Conservation (phyloP, 2,113 vertebrate species). For the Cyprinus carpio region DNA sequence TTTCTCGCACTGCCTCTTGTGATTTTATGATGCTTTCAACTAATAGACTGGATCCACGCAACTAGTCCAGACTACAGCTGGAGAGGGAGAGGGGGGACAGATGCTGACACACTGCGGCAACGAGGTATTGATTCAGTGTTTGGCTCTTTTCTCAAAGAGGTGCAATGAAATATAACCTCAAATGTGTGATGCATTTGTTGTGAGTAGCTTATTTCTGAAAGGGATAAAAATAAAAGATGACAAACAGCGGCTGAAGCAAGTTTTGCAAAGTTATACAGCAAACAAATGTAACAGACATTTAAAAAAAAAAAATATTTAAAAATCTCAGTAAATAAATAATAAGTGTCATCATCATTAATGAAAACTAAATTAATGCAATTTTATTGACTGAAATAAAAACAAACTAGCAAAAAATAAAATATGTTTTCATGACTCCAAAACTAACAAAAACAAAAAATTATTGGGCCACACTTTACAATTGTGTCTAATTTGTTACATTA, state of each 20-base stretch:
- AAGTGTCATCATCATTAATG: too few relatives aligned
- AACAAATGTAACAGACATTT: too few relatives aligned
- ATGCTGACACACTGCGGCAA: constrained; percentile 20
- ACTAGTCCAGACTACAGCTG: constrained; percentile 18
- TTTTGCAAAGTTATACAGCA: too few relatives aligned
- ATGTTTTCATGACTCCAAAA: not conserved
- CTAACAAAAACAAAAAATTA: not conserved
- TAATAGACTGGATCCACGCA: constrained; percentile 18
- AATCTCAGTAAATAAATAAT: too few relatives aligned
- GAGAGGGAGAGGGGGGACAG: not conserved
- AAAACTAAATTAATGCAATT: too few relatives aligned
- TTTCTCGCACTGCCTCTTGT: not conserved
- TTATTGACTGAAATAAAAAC: too few relatives aligned
- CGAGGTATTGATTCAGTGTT: constrained; percentile 15
- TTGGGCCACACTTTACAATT: too few relatives aligned
- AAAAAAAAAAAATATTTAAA: too few relatives aligned
- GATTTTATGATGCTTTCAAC: constrained; percentile 34
- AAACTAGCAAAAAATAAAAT: too few relatives aligned
- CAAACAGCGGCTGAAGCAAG: too few relatives aligned
- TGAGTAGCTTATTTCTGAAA: constrained; percentile 2
- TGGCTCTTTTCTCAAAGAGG: not conserved
- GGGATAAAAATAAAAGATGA: too few relatives aligned
- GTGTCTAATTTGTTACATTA: too few relatives aligned
- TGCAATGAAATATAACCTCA: constrained; percentile 1
- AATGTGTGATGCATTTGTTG: constrained; percentile 16